A percentile compares a stretch with the other conserved stretches of the same genome.
Conservation (phyloP, 2,113 vertebrate genomes). For the Pygoscelis antarcticus region DNA sequence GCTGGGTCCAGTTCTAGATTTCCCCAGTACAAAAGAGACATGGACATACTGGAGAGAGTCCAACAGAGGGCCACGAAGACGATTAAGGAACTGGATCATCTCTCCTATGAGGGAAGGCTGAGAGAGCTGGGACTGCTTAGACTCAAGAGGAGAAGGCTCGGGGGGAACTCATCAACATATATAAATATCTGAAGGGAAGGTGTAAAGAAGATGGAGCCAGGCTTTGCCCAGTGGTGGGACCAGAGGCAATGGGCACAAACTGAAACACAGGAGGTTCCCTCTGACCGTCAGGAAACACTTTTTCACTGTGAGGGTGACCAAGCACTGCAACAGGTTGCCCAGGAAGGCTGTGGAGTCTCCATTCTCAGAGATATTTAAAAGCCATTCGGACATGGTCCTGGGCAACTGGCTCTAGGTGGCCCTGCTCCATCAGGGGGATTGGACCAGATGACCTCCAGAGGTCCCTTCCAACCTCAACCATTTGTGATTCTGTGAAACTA, state of each 20-base stretch:
- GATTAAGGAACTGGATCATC: background rate
- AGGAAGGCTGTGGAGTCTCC: background rate
- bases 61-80: background rate
- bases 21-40: background rate
- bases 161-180: background rate
- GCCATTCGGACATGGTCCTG: accelerated
- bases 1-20: accelerated
- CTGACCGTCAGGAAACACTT: background rate
- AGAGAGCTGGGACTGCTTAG: background rate
- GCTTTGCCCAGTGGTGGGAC: background rate
- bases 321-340: background rate
- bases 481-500: background rate
- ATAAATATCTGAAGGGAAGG: background rate
- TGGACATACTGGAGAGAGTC: background rate
- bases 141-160: background rate
- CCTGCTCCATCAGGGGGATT: background rate
- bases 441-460: background rate
- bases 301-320: background rate
- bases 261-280: background rate
- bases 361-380: background rate
- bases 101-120: background rate
- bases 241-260: background rate
- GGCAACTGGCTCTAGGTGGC: background rate
- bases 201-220: background rate
- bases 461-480: background rate